Conservation (phyloP, 2,888 invertebrate species). For the Pristionchus maxplancki region DNA sequence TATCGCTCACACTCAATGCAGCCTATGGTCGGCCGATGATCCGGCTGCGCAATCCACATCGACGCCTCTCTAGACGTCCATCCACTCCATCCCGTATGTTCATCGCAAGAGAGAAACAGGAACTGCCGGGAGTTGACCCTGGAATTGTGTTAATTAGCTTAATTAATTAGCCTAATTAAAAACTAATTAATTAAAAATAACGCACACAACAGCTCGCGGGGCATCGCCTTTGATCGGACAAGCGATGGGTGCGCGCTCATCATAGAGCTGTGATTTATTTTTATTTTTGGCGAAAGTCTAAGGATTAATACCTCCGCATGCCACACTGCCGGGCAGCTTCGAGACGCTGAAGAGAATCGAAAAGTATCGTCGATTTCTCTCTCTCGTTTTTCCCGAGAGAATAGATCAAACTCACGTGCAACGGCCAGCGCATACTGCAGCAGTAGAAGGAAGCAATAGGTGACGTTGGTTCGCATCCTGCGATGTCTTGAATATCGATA, state of each 20-base stretch:
- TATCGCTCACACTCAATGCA: neutral
- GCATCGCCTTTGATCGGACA: neutral
- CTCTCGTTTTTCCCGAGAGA: too few relatives aligned
- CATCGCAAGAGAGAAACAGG: neutral
- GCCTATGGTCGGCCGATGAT: neutral
- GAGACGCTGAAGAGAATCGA: neutral
- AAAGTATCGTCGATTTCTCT: too few relatives aligned
- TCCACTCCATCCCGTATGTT: neutral
- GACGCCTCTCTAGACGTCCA: neutral
- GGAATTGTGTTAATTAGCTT: neutral
- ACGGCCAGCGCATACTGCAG: too few relatives aligned
- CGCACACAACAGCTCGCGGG: neutral
- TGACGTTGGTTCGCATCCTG: too few relatives aligned
- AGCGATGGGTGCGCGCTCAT: neutral
- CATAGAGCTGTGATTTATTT: neutral
- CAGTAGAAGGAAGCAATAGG: too few relatives aligned
- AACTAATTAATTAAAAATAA: neutral
- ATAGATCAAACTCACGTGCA: too few relatives aligned
- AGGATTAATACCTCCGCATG: neutral
- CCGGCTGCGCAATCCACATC: neutral
- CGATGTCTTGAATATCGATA: too few relatives aligned
- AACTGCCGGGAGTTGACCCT: neutral
- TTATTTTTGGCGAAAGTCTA: neutral
- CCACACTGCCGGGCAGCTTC: neutral
- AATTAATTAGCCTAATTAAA: neutral